Evolutionary conservation across 92 coral and sea anemone genomes (phyloP).

Genomic region (Muricea muricata): DNA sequence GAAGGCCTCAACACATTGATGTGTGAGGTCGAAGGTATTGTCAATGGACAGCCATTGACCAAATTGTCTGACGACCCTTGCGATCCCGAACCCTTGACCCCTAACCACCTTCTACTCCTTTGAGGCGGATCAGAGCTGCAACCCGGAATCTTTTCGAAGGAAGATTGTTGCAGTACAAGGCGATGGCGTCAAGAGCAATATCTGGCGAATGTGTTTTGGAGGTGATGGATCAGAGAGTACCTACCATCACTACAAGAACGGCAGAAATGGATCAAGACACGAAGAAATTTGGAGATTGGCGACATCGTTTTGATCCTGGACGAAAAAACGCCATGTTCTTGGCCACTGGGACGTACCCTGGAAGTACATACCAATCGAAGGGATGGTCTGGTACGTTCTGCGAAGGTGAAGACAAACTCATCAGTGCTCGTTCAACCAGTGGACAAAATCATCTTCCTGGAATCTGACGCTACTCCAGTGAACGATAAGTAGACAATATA

Average conservation of each 20-base stretch:
- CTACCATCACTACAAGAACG: slow-evolving; percentile 51
- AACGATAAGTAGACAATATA: slow-evolving; percentile 44
- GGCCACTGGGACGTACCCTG: slow-evolving; percentile 62
- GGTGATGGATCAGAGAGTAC: slow-evolving; percentile 52
- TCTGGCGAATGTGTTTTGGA: slow-evolving; percentile 54
- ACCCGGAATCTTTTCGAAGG: slow-evolving; percentile 45
- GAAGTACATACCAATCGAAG: slow-evolving; percentile 50
- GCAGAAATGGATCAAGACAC: slow-evolving; percentile 35
- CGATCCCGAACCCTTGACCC: slow-evolving; percentile 39
- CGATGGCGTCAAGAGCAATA: slow-evolving; percentile 66
- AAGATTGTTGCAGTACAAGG: slow-evolving; percentile 42
- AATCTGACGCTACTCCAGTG: background rate
- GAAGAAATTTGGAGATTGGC: slow-evolving; percentile 40
- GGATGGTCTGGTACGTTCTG: slow-evolving; percentile 60
- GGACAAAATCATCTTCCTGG: slow-evolving; percentile 59
- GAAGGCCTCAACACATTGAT: slow-evolving; percentile 64
- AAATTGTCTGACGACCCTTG: slow-evolving; percentile 51
- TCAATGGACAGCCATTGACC: slow-evolving; percentile 59
- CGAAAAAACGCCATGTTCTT: slow-evolving; percentile 46
- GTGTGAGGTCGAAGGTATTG: slow-evolving; percentile 67
- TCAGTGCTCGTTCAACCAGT: slow-evolving; percentile 45
- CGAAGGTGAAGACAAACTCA: slow-evolving; percentile 55
- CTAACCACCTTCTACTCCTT: slow-evolving; percentile 63
- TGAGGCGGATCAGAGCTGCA: slow-evolving; percentile 37
- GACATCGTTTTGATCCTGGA: slow-evolving; percentile 59